Conservation (phyloP, 2,113 vertebrate species). For the Scomber scombrus region DNA sequence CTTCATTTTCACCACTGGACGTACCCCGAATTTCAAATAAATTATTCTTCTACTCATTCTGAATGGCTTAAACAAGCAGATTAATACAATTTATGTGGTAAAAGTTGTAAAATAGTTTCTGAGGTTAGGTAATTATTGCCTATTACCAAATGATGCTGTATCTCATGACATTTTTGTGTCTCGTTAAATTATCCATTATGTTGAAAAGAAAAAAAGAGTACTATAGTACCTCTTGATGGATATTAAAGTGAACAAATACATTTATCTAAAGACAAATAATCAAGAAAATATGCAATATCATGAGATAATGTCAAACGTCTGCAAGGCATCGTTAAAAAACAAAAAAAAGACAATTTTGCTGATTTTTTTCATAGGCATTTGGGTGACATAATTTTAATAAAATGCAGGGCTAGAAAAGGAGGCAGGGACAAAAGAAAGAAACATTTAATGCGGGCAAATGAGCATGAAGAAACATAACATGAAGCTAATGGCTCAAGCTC, state of each 20-base stretch:
- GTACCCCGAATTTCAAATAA: background rate
- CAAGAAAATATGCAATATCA: background rate
- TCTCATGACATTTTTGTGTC: conserved; percentile 25
- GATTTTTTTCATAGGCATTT: conserved; percentile 29
- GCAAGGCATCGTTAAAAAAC: conserved; percentile 20
- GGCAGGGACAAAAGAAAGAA: conserved; percentile 13
- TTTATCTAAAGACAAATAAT: conserved; percentile 7
- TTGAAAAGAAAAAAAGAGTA: background rate
- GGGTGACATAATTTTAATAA: conserved; percentile 42
- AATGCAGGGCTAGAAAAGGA: conserved; percentile 7
- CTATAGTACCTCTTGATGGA: conserved; percentile 4
- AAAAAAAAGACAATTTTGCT: background rate
- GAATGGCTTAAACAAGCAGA: too few species aligned
- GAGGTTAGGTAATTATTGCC: background rate
- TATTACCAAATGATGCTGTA: too few species aligned
- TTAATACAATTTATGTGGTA: too few species aligned
- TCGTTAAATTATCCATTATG: background rate
- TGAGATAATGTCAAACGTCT: conserved; percentile 15
- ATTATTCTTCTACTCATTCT: too few species aligned
- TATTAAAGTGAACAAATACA: conserved; percentile 31
- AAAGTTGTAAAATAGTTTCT: background rate
- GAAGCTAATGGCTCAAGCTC: conserved; percentile 21
- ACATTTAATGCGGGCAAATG: conserved; percentile 20
- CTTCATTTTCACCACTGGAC: background rate
- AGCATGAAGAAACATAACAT: conserved; percentile 24